phyloP scores from a whole-genome alignment of 2,113 vertebrate genomes.

The Suncus etruscus region DNA sequence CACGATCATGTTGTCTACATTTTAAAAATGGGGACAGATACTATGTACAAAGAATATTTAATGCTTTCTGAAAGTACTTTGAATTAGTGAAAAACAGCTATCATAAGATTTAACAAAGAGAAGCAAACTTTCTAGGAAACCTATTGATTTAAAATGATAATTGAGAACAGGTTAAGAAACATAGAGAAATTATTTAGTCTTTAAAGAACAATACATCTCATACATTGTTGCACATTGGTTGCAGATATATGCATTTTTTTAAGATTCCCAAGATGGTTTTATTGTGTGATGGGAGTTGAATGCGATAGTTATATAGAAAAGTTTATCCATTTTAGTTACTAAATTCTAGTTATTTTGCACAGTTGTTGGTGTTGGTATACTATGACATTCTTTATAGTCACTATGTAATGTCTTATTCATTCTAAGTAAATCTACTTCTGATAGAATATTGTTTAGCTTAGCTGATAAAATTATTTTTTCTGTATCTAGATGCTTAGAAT shows the following conservation, averaged over 20 bases:
- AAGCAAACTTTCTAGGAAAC: neutral
- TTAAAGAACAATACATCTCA: too few species aligned
- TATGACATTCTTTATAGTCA: neutral
- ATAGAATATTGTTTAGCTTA: neutral
- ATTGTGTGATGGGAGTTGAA: too few species aligned
- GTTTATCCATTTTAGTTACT: too few species aligned
- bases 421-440: neutral
- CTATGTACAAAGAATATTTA: neutral
- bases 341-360: too few species aligned
- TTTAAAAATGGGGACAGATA: constrained; percentile 46
- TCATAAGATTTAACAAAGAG: neutral
- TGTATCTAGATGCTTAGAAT: constrained; percentile 27
- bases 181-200: too few species aligned
- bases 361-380: too few species aligned
- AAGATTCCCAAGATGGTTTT: too few species aligned
- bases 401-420: neutral
- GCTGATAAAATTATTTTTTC: neutral
- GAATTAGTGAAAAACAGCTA: constrained; percentile 14
- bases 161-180: neutral
- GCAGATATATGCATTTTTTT: too few species aligned
- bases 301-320: too few species aligned
- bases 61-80: neutral
- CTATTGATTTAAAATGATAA: neutral
- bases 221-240: too few species aligned
- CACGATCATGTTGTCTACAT: constrained; percentile 45